Evolutionary conservation across 2,888 invertebrate genomes (phyloP).

Genomic region (Empis livida): DNA sequence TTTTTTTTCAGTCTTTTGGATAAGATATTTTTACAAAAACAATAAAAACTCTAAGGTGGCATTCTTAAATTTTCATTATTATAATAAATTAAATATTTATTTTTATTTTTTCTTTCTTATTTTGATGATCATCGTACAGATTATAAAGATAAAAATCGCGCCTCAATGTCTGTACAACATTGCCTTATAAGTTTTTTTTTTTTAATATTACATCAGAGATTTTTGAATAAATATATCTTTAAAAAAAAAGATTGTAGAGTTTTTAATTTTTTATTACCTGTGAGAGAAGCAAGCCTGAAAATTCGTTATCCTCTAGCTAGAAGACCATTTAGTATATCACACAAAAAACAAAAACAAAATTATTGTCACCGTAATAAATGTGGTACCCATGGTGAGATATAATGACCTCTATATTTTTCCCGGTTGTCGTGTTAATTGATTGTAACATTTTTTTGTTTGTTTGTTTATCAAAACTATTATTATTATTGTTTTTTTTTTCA

Average conservation of each 20-base stretch:
- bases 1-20: no score
- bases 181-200: no score
- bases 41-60: background rate
- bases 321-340: no score
- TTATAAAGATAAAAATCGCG: background rate
- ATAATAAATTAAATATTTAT: no score
- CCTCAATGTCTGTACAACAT: background rate
- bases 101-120: no score
- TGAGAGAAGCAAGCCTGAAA: no score
- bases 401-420: constrained; percentile 6
- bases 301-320: no score
- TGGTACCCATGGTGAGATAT: constrained; percentile 4
- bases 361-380: constrained; percentile 6
- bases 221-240: no score
- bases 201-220: no score
- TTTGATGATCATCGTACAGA: no score
- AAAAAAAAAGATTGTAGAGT: background rate
- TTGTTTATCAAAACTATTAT: background rate
- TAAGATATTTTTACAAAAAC: no score
- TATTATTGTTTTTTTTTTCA: background rate
- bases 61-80: background rate
- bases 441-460: constrained; percentile 4
- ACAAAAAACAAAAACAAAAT: background rate
- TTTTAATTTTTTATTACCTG: background rate
- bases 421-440: constrained; percentile 7